These are phyloP conservation scores for Sabatieria punctata DNA, from an alignment of 2,888 invertebrate species.

Conservation along the genomic window DNA sequence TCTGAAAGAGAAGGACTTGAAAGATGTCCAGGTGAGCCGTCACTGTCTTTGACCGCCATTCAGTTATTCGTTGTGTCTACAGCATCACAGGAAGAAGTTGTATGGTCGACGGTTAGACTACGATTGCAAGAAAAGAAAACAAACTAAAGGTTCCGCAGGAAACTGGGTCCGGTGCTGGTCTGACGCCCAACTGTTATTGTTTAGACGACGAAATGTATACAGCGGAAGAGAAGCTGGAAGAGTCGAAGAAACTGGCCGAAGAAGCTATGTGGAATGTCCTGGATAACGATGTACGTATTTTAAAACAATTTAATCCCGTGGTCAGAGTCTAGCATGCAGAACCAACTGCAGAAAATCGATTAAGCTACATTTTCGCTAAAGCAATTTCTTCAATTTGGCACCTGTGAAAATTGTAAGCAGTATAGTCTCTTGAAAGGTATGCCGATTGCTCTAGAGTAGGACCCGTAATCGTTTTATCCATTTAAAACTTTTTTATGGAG, in stretches of 20 bases:
- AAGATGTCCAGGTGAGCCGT: slow-evolving; percentile 83
- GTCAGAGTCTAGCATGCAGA: too few species aligned
- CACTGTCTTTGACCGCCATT: too few species aligned
- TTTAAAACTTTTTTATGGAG: too few species aligned
- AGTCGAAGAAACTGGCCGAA: slow-evolving; percentile 88
- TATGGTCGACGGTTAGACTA: slow-evolving; percentile 94
- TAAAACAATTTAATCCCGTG: slow-evolving; percentile 4
- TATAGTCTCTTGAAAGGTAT: too few species aligned
- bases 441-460: too few species aligned
- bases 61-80: slow-evolving; percentile 40
- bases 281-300: slow-evolving; percentile 74
- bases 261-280: slow-evolving; percentile 97
- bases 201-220: slow-evolving; percentile 91
- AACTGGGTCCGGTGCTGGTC: slow-evolving; percentile 5
- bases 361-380: too few species aligned
- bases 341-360: too few species aligned
- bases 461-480: too few species aligned
- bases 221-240: slow-evolving; percentile 98
- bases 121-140: slow-evolving; percentile 93
- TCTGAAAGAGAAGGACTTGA: slow-evolving; percentile 92
- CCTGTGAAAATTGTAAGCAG: too few species aligned
- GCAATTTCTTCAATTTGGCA: too few species aligned
- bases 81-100: slow-evolving; percentile 98
- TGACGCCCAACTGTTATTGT: slow-evolving; percentile 73
- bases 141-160: slow-evolving; percentile 42